phyloP scores from a whole-genome alignment of 2,113 vertebrate species.

The Sciurus niger region DNA sequence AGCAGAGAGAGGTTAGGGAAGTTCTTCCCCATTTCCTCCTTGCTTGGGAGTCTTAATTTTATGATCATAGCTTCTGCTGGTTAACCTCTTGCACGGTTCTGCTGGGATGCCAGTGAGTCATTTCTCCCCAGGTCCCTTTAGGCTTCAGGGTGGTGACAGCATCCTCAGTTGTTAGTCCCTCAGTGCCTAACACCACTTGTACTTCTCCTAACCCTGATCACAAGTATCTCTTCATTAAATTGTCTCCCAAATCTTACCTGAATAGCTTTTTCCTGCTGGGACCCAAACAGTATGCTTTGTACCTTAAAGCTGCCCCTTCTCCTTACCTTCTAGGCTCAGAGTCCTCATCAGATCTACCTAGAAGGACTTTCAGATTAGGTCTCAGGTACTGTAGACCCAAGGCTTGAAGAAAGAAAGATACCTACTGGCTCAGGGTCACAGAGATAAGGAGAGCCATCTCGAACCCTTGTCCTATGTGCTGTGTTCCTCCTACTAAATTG shows the following conservation, averaged over 20 bases:
- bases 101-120: neutral
- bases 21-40: neutral
- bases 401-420: neutral
- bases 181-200: neutral
- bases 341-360: neutral
- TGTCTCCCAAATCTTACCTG: neutral
- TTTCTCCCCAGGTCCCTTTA: neutral
- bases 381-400: neutral
- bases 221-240: neutral
- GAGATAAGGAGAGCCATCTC: neutral
- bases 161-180: neutral
- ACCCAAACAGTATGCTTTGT: neutral
- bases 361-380: conserved; percentile 1
- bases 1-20: neutral
- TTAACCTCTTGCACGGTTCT: neutral
- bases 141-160: neutral
- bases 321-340: neutral
- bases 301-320: neutral
- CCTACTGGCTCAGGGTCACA: neutral
- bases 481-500: neutral
- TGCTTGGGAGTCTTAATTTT: neutral
- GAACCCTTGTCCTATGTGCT: neutral
- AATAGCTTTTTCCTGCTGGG: neutral
- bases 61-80: neutral
- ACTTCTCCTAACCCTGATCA: neutral